Base-by-base conservation (phyloP, 2,113 vertebrate species). In the Argyrosomus japonicus region DNA sequence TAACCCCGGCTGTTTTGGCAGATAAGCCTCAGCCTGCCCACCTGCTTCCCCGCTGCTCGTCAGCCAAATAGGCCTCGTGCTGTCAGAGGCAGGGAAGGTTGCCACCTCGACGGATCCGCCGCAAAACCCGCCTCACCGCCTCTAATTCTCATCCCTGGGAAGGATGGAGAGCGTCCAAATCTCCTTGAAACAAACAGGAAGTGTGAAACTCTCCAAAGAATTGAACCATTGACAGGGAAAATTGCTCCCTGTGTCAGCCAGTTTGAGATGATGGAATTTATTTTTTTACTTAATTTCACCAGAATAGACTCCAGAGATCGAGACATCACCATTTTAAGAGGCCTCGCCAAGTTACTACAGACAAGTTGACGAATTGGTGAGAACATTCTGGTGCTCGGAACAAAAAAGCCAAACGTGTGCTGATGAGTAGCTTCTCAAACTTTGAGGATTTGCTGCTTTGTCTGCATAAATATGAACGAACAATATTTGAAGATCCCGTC, bases 1-100 rank as follows among this genome's bases (percentile, higher is more conserved):
- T 57, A 64, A 83, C 87, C 83, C 92, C 73, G 89, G 92, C 93
- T 95, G 93, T 88, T 93, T 87, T 90, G 91, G 83, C 89, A 93
- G 93, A 94, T 94, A 94, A 93, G 89, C 88, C 75, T 57, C 78
- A 60, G 69, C 61, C 86, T 58, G 85, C 86, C 88, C 89, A 87
- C 91, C 78, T 75, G 75, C 83, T 79, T 67, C 82, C 89, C 84
- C 13, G 73, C 87, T 65, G 82, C 83, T 88, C 62, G 54, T 93
- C 88, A 84, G 88, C 82, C 70, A 84, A 88, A 91, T 62, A 77
- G 78, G 72, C 82, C 81, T 68, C 6, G 50, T 54, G 18, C 85
- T 77, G 89, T 91, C 86, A 43, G 67, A 47, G 47, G 65, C 50
- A 36, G 19, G n/a, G 74, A 61, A 67, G 79, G 74, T 77, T 87